These are phyloP conservation scores for Phlogophora meticulosa DNA, from an alignment of 2,888 invertebrate species.

Conservation along the genomic window DNA sequence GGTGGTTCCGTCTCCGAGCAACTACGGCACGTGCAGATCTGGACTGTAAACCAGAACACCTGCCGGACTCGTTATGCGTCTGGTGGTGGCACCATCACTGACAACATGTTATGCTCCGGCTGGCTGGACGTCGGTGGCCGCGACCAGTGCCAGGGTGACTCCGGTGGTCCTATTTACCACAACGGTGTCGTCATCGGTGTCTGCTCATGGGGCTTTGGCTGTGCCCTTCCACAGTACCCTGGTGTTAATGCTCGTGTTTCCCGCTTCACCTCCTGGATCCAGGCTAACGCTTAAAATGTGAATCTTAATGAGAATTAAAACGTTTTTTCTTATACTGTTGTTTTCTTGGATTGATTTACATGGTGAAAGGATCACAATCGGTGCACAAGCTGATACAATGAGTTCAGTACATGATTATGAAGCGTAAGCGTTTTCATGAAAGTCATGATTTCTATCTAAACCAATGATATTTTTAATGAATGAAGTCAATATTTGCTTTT, in stretches of 20 bases:
- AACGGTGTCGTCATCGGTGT: slow-evolving; percentile 71
- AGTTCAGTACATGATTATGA: too few relatives aligned
- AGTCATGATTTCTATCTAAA: too few relatives aligned
- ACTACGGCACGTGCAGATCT: slow-evolving; percentile 71
- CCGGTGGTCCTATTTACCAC: slow-evolving; percentile 74
- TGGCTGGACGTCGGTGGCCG: slow-evolving; percentile 71
- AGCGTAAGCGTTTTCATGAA: too few relatives aligned
- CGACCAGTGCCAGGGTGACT: too few relatives aligned
- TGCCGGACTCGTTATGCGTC: slow-evolving; percentile 63
- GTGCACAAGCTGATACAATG: too few relatives aligned
- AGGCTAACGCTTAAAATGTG: slow-evolving; percentile 66
- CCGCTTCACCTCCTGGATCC: slow-evolving; percentile 70
- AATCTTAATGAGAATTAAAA: slow-evolving; percentile 11
- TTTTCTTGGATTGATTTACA: slow-evolving; percentile 8
- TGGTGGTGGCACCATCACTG: slow-evolving; percentile 55
- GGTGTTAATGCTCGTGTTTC: slow-evolving; percentile 73
- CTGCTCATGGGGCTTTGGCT: slow-evolving; percentile 69
- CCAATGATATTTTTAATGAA: too few relatives aligned
- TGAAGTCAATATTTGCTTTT: too few relatives aligned
- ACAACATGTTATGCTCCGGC: slow-evolving; percentile 76
- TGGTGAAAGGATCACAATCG: too few relatives aligned
- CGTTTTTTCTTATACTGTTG: background rate
- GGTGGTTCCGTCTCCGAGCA: slow-evolving; percentile 66
- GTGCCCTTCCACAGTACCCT: slow-evolving; percentile 68
- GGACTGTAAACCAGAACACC: slow-evolving; percentile 70